Conservation (phyloP, 2,888 invertebrate genomes). For the Eupithecia vulgata region DNA sequence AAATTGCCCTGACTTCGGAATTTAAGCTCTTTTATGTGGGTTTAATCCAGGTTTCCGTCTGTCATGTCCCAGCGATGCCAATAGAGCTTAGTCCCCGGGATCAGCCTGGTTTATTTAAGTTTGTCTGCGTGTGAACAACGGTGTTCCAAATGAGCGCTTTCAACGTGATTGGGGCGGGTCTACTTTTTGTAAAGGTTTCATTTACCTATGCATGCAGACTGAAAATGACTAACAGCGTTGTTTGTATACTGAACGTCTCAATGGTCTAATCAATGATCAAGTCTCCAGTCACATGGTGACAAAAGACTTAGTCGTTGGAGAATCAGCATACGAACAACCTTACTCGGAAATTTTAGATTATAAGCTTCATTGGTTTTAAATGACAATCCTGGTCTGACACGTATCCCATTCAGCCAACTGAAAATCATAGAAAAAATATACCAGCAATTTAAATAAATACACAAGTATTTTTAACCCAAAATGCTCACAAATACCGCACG, state of each 20-base stretch:
- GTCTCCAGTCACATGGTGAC: not conserved
- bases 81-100: slow-evolving; percentile 1
- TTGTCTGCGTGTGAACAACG: not conserved
- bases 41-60: not conserved
- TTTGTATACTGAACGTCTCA: not conserved
- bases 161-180: not conserved
- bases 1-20: slow-evolving; percentile 2
- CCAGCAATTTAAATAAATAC: too few relatives aligned
- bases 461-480: not conserved
- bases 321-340: not conserved
- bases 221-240: not conserved
- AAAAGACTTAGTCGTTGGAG: not conserved
- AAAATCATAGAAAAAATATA: not conserved
- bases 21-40: slow-evolving; percentile 3
- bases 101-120: not conserved
- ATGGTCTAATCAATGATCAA: not conserved
- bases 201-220: not conserved
- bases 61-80: not conserved
- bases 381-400: not conserved
- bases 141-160: not conserved
- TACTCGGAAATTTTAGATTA: not conserved
- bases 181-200: not conserved
- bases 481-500: not conserved
- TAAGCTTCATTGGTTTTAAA: not conserved
- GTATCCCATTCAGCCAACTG: not conserved